Evolutionary conservation across 2,113 vertebrate genomes (phyloP), one percentile per base, ranked within the genome.

Genomic region (Argyrosomus japonicus): DNA sequence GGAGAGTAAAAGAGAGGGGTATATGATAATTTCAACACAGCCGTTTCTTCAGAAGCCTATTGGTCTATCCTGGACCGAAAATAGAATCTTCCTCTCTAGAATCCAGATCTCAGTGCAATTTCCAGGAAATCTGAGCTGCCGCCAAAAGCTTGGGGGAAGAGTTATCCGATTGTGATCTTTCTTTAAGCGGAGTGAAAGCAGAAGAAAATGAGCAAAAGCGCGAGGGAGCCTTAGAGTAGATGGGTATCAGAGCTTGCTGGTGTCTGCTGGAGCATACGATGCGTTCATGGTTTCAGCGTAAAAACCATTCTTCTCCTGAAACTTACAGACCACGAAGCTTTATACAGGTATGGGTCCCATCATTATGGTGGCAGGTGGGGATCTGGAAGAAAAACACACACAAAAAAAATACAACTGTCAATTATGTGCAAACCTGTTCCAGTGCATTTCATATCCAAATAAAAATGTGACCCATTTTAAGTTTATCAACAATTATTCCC

Each of bases 341-440:
- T 76, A 91, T 12, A 56, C 71, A 36, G 79, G 65, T 81, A 72
- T 62, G 48, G 79, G 50, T 48, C 68, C 86, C 82, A 83, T 91
- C 80, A 64, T 92, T 14, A 47, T 75, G 51, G 57, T 27, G 51
- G 43, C 60, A 83, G 57, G 48, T 21, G 47, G 71, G 75, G 63
- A 76, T 85, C 95, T 96, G 88, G 3, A 89, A 92, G 67, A 94
- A 65, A 87, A 43, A 84, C n/a, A 90, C 23, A 77, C 6, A 78
- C 1, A 79, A 54, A 79, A 54, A 79, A 32, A 62, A 50, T 40
- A 32, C 23, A 45, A 14, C 17, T 2, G 63, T 90, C 58, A 87
- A 45, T 70, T 21, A 65, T 27, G 77, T 68, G 40, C 21, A 56
- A 74, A 79, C n/a, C 68, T 25, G 12, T 43, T 36, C 12, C 9